phyloP scores from a whole-genome alignment of 2,797 vertebrate genomes.

The Xerus rutilus region DNA sequence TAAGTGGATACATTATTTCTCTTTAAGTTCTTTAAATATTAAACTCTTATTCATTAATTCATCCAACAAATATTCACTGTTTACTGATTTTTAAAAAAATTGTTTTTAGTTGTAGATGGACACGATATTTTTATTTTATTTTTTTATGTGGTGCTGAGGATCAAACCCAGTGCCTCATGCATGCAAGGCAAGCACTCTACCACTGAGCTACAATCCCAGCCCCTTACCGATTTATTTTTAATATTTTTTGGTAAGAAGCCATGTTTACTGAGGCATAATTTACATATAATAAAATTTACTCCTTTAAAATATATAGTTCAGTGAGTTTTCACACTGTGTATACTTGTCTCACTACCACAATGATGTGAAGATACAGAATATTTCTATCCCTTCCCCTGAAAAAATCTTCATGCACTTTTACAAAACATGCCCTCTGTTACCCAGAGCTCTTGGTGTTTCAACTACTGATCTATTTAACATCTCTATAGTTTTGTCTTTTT shows the following conservation, averaged over 20 bases:
- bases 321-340: not conserved
- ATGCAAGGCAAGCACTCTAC: no score
- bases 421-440: not conserved
- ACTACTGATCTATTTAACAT: slow-evolving; percentile 28
- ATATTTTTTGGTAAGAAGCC: not conserved
- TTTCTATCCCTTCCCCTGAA: not conserved
- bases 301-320: not conserved
- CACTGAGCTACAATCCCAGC: no score
- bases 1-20: slow-evolving; percentile 53
- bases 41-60: not conserved
- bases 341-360: not conserved
- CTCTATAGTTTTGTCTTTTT: not conserved
- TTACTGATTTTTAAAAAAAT: not conserved
- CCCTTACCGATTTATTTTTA: slow-evolving; percentile 37
- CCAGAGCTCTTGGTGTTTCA: not conserved
- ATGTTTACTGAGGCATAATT: slow-evolving; percentile 41
- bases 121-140: no score
- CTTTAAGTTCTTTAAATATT: slow-evolving; percentile 36
- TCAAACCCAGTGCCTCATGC: no score
- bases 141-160: no score
- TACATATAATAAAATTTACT: slow-evolving; percentile 35
- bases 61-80: slow-evolving; percentile 35
- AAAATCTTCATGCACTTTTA: slow-evolving; percentile 39
- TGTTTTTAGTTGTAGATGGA: no score
- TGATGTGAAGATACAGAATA: not conserved